These are phyloP conservation scores for Camelus dromedarius DNA, from an alignment of 2,113 vertebrate species.

Conservation along the genomic window DNA sequence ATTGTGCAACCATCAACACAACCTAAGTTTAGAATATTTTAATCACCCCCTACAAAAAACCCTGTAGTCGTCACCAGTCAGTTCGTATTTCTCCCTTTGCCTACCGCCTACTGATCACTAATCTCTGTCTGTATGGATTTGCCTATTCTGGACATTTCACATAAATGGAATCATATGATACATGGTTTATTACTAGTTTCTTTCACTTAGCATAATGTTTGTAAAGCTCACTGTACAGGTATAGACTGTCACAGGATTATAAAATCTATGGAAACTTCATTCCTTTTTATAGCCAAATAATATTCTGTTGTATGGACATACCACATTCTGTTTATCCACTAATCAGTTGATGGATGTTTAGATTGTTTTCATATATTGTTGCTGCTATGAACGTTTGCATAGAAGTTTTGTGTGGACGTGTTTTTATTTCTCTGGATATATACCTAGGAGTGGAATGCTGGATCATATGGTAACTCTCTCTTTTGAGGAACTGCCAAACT, in stretches of 20 bases:
- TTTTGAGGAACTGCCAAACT: neutral
- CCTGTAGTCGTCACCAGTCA: neutral
- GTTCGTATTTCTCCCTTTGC: rapidly evolving
- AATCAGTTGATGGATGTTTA: too few relatives aligned
- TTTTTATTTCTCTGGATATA: neutral
- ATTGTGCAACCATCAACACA: neutral
- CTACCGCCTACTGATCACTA: rapidly evolving
- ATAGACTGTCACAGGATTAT: too few relatives aligned
- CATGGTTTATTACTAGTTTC: neutral
- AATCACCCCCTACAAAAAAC: rapidly evolving
- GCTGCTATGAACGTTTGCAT: neutral
- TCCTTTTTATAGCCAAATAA: neutral
- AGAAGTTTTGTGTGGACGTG: neutral
- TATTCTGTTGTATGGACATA: neutral
- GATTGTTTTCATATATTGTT: neutral
- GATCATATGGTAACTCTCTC: neutral
- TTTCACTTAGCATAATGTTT: neutral
- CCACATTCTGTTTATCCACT: neutral
- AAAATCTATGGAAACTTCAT: too few relatives aligned
- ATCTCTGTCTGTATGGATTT: neutral
- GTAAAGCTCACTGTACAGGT: too few relatives aligned
- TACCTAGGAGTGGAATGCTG: neutral
- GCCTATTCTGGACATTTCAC: neutral
- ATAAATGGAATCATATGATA: neutral
- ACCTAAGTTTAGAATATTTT: neutral